These are phyloP conservation scores for Asteroscopus sphinx DNA, from an alignment of 2,888 invertebrate species.

Conservation along the genomic window DNA sequence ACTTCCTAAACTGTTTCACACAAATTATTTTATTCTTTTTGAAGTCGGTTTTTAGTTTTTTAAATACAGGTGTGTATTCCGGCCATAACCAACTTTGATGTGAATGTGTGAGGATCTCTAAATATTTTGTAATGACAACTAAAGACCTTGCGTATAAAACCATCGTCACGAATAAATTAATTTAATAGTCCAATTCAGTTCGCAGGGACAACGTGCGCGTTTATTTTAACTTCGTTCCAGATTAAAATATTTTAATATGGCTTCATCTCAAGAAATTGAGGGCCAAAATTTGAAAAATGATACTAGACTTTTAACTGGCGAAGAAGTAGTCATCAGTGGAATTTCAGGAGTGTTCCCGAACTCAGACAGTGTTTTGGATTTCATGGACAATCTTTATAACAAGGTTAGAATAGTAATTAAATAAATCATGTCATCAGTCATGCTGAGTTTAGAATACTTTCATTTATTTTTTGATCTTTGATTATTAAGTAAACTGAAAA, in stretches of 20 bases:
- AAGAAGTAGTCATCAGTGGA: conserved; percentile 90
- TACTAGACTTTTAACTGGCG: conserved; percentile 65
- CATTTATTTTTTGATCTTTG: too few species aligned
- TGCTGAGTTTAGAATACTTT: too few species aligned
- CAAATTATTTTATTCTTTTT: too few species aligned
- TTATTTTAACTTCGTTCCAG: background rate
- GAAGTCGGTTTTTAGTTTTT: too few species aligned
- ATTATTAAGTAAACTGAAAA: background rate
- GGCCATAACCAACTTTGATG: too few species aligned
- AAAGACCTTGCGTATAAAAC: conserved; percentile 25
- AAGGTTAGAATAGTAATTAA: conserved; percentile 76
- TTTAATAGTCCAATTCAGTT: conserved; percentile 1
- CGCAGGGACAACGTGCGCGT: background rate
- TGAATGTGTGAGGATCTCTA: conserved; percentile 6
- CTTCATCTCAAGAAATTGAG: conserved; percentile 3
- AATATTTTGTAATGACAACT: conserved; percentile 9
- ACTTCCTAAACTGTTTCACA: too few species aligned
- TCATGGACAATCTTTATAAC: conserved; percentile 90
- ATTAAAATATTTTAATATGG: conserved; percentile 9
- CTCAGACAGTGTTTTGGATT: conserved; percentile 91
- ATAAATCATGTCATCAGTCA: background rate
- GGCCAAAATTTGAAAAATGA: background rate
- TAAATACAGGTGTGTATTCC: background rate
- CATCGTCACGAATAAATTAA: conserved; percentile 16
- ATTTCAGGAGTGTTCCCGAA: conserved; percentile 92